phyloP scores from a whole-genome alignment of 2,113 vertebrate species.

The Anoura caudifer region DNA sequence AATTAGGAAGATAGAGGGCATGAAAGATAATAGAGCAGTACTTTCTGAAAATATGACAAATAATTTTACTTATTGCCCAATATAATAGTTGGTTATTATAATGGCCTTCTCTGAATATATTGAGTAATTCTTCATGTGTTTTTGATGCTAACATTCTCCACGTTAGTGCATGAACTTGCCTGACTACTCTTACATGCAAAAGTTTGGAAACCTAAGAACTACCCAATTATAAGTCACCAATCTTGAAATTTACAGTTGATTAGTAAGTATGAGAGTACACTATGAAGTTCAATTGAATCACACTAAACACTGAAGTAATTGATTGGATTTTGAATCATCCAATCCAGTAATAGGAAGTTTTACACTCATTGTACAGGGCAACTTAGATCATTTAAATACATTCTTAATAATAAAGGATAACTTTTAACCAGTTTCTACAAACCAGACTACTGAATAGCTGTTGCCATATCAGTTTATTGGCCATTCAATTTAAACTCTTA shows the following conservation, averaged over 20 bases:
- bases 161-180: slow-evolving; percentile 45
- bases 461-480: neutral
- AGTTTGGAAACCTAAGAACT: slow-evolving; percentile 51
- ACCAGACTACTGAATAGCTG: slow-evolving; percentile 17
- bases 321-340: slow-evolving; percentile 35
- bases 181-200: slow-evolving; percentile 19
- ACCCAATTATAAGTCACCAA: slow-evolving; percentile 56
- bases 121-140: slow-evolving; percentile 53
- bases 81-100: neutral
- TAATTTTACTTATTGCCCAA: slow-evolving; percentile 36
- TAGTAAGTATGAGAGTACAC: slow-evolving; percentile 40
- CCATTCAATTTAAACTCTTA: slow-evolving; percentile 33
- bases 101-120: slow-evolving; percentile 29
- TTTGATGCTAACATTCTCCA: slow-evolving; percentile 36
- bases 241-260: slow-evolving; percentile 66
- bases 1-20: neutral
- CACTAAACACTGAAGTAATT: slow-evolving; percentile 62
- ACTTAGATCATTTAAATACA: slow-evolving; percentile 62
- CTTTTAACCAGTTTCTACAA: slow-evolving; percentile 50
- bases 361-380: neutral
- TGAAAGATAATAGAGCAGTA: neutral
- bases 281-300: slow-evolving; percentile 50
- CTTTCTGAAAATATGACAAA: slow-evolving; percentile 44
- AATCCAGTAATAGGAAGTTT: slow-evolving; percentile 24
- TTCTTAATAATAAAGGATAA: slow-evolving; percentile 36